Base-by-base conservation (phyloP, 1,140 invertebrate species). In the Formica exsecta region DNA sequence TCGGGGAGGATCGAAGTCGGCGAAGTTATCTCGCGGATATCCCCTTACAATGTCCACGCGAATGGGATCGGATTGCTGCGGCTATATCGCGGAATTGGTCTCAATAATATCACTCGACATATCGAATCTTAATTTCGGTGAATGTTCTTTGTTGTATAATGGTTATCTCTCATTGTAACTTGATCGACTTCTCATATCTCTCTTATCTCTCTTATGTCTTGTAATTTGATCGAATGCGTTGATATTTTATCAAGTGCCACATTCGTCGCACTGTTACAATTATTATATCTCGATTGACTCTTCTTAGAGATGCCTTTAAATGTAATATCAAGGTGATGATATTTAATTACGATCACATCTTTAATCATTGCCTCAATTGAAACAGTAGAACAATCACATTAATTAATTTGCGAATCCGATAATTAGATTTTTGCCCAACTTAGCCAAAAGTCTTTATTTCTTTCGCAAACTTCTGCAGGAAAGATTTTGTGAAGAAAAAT, bases 21-120 rank as follows among this genome's bases (percentile, higher is more conserved):
- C 79, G 7, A 83, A 83, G 68, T 83, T 83, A 83, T 83, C 54
- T 71, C 79, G 68, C 79, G 68, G 68, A 73, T 83, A 83, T 83
- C 68, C 79, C 57, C 57, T 74, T 74, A 83, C 79, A 73, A 83
- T 83, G 79, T 83, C 68, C 68, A 74, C 79, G 68, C 79, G 79
- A 73, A 73, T 73, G 9, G 66, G 79, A 74, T 83, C 68, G 38
- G 54, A 83, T 73, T 64, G 68, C 79, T 57, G 68, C 9, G 68
- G 79, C 68, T 16, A 48, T 62, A 57, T 59, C 68, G 68, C 79
- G 54, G 71, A 74, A 83, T 83, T 61, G 79, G 57, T 74, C 79
- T 61, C 66, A 73, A 83, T 81, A 59, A 81, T 74, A 61, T 59
- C 25, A 6, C 25, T 13, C 38, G n/a, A 73, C 38, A 38, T 73